Percentiles rank a stretch among this genome's conserved stretches.
These are phyloP conservation scores for Brachionus plicatilis DNA, from an alignment of 1,140 invertebrate genomes.

Conservation along the genomic window DNA sequence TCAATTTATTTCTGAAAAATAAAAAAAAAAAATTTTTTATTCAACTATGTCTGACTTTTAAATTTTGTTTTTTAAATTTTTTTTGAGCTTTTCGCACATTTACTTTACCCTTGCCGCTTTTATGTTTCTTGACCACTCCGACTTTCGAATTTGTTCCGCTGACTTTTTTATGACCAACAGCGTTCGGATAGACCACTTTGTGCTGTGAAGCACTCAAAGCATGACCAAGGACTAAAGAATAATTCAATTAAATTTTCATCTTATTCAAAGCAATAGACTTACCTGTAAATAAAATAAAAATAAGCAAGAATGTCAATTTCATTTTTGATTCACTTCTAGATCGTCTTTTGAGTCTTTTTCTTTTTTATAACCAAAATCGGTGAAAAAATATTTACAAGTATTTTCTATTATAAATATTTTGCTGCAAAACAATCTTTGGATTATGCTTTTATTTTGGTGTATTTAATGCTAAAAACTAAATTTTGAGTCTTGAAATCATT, in stretches of 20 bases:
- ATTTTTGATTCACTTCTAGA: not conserved
- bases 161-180: not conserved
- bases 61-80: not conserved
- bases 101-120: not conserved
- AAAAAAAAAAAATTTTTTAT: not conserved
- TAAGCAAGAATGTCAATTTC: not conserved
- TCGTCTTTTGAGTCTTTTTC: not conserved
- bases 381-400: not conserved
- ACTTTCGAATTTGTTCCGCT: not conserved
- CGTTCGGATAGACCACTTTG: not conserved
- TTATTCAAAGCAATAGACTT: not conserved
- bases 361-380: not conserved
- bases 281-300: not conserved
- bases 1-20: too few species aligned
- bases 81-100: not conserved
- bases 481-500: not conserved
- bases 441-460: not conserved
- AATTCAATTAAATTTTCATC: not conserved
- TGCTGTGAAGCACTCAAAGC: not conserved
- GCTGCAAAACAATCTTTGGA: not conserved
- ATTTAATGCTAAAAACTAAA: not conserved
- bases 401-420: not conserved
- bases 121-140: not conserved
- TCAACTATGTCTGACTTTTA: not conserved
- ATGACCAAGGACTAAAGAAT: not conserved